Percentiles rank a stretch among this genome's conserved stretches.
Conservation (phyloP, 2,113 vertebrate species). For the Amia ocellicauda region DNA sequence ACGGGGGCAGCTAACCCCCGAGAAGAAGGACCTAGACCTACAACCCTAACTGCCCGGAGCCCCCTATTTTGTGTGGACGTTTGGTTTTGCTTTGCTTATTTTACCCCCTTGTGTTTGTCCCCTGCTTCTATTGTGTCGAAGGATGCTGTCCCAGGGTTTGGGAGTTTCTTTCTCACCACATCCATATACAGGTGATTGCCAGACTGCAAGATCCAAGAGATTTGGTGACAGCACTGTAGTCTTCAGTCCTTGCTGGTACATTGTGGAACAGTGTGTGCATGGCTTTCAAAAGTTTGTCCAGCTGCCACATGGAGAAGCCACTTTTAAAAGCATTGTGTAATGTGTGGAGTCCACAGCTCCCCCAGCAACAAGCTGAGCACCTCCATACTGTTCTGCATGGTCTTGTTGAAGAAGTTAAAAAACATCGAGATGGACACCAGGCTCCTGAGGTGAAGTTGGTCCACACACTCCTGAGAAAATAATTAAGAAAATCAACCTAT, state of each 20-base stretch:
- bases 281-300: slow-evolving; percentile 20
- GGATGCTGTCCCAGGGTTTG: slow-evolving; percentile 2
- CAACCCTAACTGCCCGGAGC: too few relatives aligned
- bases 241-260: slow-evolving; percentile 11
- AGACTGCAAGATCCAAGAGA: slow-evolving; percentile 13
- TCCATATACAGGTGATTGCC: slow-evolving; percentile 5
- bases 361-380: slow-evolving; percentile 9
- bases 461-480: slow-evolving; percentile 23
- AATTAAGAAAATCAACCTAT: too few relatives aligned
- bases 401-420: slow-evolving; percentile 17
- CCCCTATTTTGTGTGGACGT: too few relatives aligned
- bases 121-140: not conserved
- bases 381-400: slow-evolving; percentile 17
- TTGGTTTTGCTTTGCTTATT: too few relatives aligned
- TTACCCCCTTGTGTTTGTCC: not conserved
- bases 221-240: slow-evolving; percentile 11
- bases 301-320: slow-evolving; percentile 20
- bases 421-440: slow-evolving; percentile 25
- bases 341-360: slow-evolving; percentile 24
- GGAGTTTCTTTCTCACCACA: slow-evolving; percentile 6
- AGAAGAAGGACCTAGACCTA: slow-evolving; percentile 16
- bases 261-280: slow-evolving; percentile 15
- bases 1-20: slow-evolving; percentile 6
- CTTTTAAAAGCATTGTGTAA: slow-evolving; percentile 20
- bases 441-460: slow-evolving; percentile 14